Base-by-base conservation (phyloP, 2,888 invertebrate species). In the Harpalus rufipes region DNA sequence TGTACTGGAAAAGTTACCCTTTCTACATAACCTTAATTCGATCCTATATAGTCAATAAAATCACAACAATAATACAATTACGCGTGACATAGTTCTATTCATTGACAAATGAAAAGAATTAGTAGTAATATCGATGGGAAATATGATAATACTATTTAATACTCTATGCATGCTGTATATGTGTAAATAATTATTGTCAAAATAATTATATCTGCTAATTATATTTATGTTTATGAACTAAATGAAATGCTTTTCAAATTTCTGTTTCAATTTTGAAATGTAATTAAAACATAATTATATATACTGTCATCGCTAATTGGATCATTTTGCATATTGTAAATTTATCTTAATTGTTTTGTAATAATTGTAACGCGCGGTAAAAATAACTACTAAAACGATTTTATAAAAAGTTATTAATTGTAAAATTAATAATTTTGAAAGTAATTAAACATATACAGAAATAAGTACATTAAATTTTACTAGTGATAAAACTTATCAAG, bases 251-350 rank as follows among this genome's bases (percentile, higher is more conserved):
- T 51, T 51, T 51, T 51, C 44, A 51, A 51, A 51, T 51, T 51
- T 51, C 10, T 51, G 44, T 51, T 51, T 51, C 44, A 51, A 51
- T 51, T 51, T 51, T 51, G 10, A 51, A 51, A 51, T 51, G 44
- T 51, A 51, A 51, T 51, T 51, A 51, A 51, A 51, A 51, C 44
- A 51, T 51, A 51, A 51, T 51, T 51, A 51, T 51, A 51, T 51
- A 51, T 12, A 51, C 44, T 51, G 44, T 51, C 44, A 51, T 12
- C 44, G 10, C 12, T 51, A 51, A 51, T 51, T 51, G 44, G 44
- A 51, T 51, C 44, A 51, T 51, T 51, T 51, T 51, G 44, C 44
- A 51, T 51, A 51, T 51, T 51, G 44, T 51, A 51, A 51, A 51
- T 51, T 12, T 51, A 51, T 51, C 44, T 51, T 51, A 51, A 51